phyloP scores from a whole-genome alignment of 2,797 vertebrate species.

The Lepilemur septentrionalis region DNA sequence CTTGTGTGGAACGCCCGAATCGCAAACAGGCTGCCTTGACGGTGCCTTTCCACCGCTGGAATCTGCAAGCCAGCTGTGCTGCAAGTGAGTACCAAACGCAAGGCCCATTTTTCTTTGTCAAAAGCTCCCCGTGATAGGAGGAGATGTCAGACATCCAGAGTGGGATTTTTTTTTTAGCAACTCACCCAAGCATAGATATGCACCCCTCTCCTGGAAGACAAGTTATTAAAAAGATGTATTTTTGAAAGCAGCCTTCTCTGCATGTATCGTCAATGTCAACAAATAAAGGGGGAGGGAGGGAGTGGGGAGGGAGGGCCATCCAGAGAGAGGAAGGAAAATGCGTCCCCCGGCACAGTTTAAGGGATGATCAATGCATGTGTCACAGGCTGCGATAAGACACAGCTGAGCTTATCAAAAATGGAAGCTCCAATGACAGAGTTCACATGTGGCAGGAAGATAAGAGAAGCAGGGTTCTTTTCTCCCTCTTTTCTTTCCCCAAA shows the following conservation, averaged over 20 bases:
- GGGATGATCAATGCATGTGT: slow-evolving; percentile 63
- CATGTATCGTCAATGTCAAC: slow-evolving; percentile 55
- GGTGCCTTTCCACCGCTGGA: slow-evolving; percentile 43
- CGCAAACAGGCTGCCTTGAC: background rate
- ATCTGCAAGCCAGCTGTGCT: slow-evolving; percentile 34
- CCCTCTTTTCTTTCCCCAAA: slow-evolving; percentile 47
- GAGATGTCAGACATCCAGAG: slow-evolving; percentile 59
- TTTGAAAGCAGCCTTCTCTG: slow-evolving; percentile 68
- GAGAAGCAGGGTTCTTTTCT: slow-evolving; percentile 36
- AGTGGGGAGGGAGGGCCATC: slow-evolving; percentile 1
- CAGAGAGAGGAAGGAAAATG: background rate
- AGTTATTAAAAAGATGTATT: slow-evolving; percentile 75
- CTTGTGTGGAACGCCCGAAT: background rate
- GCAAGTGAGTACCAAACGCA: slow-evolving; percentile 58
- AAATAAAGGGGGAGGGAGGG: slow-evolving; percentile 15
- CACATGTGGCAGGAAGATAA: slow-evolving; percentile 76
- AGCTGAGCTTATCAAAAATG: slow-evolving; percentile 72
- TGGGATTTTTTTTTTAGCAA: slow-evolving; percentile 74
- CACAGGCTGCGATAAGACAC: slow-evolving; percentile 69
- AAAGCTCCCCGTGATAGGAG: slow-evolving; percentile 46
- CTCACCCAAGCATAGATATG: slow-evolving; percentile 62
- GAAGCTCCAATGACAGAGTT: slow-evolving; percentile 64
- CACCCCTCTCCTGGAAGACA: slow-evolving; percentile 61
- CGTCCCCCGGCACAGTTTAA: slow-evolving; percentile 60
- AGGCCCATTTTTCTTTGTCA: slow-evolving; percentile 83